Conservation (phyloP, 2,888 invertebrate genomes). For the Hemithea aestivaria region DNA sequence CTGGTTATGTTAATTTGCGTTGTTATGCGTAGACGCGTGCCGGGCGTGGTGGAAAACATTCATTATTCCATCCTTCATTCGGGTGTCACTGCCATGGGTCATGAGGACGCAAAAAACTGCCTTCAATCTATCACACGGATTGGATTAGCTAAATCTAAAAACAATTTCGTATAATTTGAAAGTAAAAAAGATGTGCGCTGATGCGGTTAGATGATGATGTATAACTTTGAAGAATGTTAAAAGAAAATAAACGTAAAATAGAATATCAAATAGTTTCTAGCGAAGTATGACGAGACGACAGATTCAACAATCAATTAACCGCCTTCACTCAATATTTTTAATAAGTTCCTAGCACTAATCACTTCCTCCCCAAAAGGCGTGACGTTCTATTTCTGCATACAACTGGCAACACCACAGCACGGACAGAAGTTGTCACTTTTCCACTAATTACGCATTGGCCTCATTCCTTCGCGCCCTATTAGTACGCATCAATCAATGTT, state of each 20-base stretch:
- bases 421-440: slow-evolving; percentile 78
- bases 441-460: slow-evolving; percentile 74
- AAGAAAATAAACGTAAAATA: slow-evolving; percentile 37
- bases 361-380: slow-evolving; percentile 73
- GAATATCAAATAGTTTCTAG: slow-evolving; percentile 16
- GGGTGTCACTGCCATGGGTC: slow-evolving; percentile 51
- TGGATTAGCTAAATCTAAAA: slow-evolving; percentile 38
- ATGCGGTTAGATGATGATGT: no score
- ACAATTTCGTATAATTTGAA: slow-evolving; percentile 9
- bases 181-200: no score
- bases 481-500: slow-evolving; percentile 80
- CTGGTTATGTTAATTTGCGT: slow-evolving; percentile 56
- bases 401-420: slow-evolving; percentile 54
- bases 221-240: slow-evolving; percentile 13
- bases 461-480: slow-evolving; percentile 79
- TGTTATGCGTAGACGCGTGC: slow-evolving; percentile 59
- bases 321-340: slow-evolving; percentile 78
- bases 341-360: slow-evolving; percentile 74
- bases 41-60: slow-evolving; percentile 50
- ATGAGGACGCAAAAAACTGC: slow-evolving; percentile 35
- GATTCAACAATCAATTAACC: slow-evolving; percentile 63
- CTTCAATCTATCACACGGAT: slow-evolving; percentile 28
- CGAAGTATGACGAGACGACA: slow-evolving; percentile 42
- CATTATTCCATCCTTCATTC: slow-evolving; percentile 61
- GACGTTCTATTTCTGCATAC: slow-evolving; percentile 69